Evolutionary conservation across 2,797 vertebrate species (phyloP).

Genomic region (Sebastiscus albofasciatus): DNA sequence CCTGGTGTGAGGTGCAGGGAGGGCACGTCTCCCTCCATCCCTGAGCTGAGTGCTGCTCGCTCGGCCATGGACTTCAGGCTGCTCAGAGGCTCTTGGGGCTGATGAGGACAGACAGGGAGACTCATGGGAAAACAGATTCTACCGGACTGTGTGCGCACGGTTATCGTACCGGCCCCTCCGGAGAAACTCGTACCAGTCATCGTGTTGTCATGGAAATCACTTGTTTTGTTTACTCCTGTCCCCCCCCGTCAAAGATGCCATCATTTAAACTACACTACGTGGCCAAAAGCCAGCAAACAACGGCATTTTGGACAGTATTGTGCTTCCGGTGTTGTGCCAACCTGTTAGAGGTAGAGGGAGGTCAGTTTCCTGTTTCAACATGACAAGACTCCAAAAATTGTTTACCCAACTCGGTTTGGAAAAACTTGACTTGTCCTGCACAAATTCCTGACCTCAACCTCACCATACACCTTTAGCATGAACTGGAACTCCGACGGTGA

Average conservation of each 20-base stretch:
- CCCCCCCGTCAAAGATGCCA: neutral
- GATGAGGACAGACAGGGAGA: slow-evolving; percentile 48
- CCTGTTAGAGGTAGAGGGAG: neutral
- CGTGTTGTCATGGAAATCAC: slow-evolving; percentile 1
- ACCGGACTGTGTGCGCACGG: neutral
- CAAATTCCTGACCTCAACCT: neutral
- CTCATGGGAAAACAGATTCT: slow-evolving; percentile 45
- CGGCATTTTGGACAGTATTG: neutral
- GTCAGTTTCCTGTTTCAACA: neutral
- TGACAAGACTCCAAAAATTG: neutral
- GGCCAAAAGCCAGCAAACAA: neutral
- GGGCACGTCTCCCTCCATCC: slow-evolving; percentile 89
- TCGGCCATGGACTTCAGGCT: slow-evolving; percentile 92
- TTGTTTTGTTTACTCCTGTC: neutral
- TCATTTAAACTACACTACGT: neutral
- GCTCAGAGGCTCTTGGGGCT: slow-evolving; percentile 88
- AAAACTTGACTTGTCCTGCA: neutral
- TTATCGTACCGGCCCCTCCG: neutral
- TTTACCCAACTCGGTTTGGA: neutral
- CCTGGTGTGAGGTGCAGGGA: slow-evolving; percentile 88
- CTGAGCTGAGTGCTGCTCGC: slow-evolving; percentile 88
- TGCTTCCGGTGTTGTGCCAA: neutral
- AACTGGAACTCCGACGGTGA: neutral
- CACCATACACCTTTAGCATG: neutral
- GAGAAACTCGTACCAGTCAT: neutral